Conservation (phyloP, 2,113 vertebrate genomes). For the Ptyas mucosa region DNA sequence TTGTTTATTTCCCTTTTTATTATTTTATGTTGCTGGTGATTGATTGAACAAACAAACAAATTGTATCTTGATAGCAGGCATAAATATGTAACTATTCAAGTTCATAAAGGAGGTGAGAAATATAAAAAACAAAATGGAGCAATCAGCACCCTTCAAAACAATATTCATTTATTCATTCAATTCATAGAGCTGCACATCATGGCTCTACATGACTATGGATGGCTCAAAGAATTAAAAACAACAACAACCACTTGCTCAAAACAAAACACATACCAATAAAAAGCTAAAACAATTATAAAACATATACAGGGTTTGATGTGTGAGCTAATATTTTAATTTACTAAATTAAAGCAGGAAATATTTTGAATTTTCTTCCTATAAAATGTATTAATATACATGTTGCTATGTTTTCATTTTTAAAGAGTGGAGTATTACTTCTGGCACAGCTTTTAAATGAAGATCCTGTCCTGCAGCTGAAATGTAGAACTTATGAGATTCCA, state of each 20-base stretch:
- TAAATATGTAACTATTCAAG: not conserved
- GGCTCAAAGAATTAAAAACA: not conserved
- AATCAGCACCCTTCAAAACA: not conserved
- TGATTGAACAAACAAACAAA: not conserved
- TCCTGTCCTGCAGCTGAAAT: constrained; percentile 88
- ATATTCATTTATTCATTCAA: not conserved
- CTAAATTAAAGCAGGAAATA: not conserved
- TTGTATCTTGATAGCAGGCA: not conserved
- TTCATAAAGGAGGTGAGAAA: not conserved
- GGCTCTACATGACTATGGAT: not conserved
- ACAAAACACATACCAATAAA: not conserved
- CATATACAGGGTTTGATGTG: not conserved
- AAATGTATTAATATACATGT: not conserved
- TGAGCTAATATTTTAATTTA: not conserved
- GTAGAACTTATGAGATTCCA: constrained; percentile 95
- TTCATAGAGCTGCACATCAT: not conserved
- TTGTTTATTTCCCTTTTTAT: not conserved
- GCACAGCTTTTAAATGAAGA: constrained; percentile 95
- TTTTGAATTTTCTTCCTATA: not conserved
- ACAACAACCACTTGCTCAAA: not conserved
- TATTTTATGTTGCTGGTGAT: not conserved
- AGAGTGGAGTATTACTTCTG: constrained; percentile 89
- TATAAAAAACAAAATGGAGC: not conserved
- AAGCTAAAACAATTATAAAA: not conserved
- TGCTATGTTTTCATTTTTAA: constrained; percentile 55